A percentile compares a stretch with the other conserved stretches of the same genome.
These are phyloP conservation scores for Electrona antarctica DNA, from an alignment of 2,113 vertebrate species.

Conservation along the genomic window DNA sequence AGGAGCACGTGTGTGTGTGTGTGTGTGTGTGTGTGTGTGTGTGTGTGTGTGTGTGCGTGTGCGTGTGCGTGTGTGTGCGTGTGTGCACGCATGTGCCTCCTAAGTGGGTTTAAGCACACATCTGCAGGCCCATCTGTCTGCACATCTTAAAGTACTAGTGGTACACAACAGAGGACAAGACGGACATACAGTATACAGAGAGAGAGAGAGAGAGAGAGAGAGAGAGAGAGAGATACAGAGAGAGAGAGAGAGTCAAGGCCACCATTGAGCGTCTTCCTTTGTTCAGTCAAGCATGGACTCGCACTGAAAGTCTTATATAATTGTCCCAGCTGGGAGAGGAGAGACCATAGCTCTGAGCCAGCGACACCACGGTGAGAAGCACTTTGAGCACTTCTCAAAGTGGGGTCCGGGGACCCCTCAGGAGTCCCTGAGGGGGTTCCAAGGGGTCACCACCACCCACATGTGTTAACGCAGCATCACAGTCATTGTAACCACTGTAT, in stretches of 20 bases:
- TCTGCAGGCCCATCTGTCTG: slow-evolving; percentile 39
- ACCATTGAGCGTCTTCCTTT: slow-evolving; percentile 51
- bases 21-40: not conserved
- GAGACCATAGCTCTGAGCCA: slow-evolving; percentile 41
- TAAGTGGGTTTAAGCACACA: slow-evolving; percentile 23
- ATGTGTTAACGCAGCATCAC: no score
- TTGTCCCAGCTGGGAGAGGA: slow-evolving; percentile 68
- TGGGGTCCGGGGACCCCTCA: not conserved
- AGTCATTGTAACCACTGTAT: no score
- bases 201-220: slow-evolving; percentile 1
- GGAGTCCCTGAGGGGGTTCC: no score
- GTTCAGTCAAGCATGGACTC: slow-evolving; percentile 70
- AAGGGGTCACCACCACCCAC: not conserved
- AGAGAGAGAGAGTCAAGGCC: slow-evolving; percentile 1
- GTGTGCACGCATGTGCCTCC: slow-evolving; percentile 6
- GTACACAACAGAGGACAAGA: slow-evolving; percentile 22
- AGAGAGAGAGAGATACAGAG: not conserved
- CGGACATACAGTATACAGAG: not conserved
- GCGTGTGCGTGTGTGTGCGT: not conserved
- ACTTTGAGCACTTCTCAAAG: slow-evolving; percentile 11
- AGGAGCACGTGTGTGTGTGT: not conserved
- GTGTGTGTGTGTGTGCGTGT: not conserved
- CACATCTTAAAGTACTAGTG: slow-evolving; percentile 33
- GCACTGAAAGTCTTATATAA: slow-evolving; percentile 81
- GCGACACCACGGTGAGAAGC: slow-evolving; percentile 40